Base-by-base conservation (phyloP, 2,797 vertebrate species). In the Tiaroga cobitis region DNA sequence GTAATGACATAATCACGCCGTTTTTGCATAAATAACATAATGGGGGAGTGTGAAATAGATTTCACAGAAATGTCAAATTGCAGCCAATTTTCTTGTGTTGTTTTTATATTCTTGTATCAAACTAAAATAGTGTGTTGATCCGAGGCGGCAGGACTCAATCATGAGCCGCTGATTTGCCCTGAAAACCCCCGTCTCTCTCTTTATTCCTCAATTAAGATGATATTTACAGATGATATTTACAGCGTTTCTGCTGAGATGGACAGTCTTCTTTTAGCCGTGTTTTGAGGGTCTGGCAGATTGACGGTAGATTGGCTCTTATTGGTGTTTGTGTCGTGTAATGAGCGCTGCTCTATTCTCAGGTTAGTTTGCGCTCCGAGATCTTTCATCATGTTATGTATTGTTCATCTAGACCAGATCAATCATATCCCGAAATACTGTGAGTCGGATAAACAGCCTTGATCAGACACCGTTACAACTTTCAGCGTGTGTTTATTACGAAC, bases 21-120 rank as follows among this genome's bases (percentile, higher is more conserved):
- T 26, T 56, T 77, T 1, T 63, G 39, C 81, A 82, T 72, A 73
- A 43, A 54, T 65, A 75, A 67, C 1, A 0, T 74, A 63, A 74
- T 74, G 56, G 8, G 19, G 37, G 39, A 43, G 69, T 46, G 19
- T 34, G 39, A 82, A 82, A 82, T 70, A 59, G 69, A 74, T 43
- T 82, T 82, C 54, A 61, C 81, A 82, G 81, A 82, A 82, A 73
- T 32, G 6, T 54, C 11, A 73, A 73, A 82, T 82, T 74, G 29
- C 69, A 4, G 70, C 54, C 69, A 82, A 74, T 82, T 63, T 74
- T 82, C 54, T 34, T 10, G 11, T 61, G 80, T 63, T 82, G 69
- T 82, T 74, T 74, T 46, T 82, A 32, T 82, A 82, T 73, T 82
- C 11, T 74, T 82, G 39, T 46, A 26, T 81, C 11, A 46, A 61